Evolutionary conservation across 2,888 invertebrate genomes (phyloP).

Genomic region (Erynnis tages): DNA sequence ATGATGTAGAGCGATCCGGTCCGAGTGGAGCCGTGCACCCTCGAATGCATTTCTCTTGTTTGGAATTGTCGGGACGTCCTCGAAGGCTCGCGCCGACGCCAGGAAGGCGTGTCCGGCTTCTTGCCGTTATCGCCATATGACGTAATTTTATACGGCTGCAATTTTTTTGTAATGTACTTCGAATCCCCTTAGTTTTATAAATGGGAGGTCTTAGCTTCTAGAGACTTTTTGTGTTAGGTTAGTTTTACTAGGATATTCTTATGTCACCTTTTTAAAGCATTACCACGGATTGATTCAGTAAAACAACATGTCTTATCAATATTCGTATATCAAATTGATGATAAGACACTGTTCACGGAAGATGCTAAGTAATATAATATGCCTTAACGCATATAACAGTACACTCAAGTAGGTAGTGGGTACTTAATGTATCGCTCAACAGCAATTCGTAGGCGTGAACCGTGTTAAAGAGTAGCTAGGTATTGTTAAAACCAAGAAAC

Average conservation of each 20-base stretch:
- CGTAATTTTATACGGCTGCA: slow-evolving; percentile 54
- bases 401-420: background rate
- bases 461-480: background rate
- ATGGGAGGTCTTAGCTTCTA: too few relatives aligned
- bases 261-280: too few relatives aligned
- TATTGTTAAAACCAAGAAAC: background rate
- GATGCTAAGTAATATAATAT: slow-evolving; percentile 28
- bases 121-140: slow-evolving; percentile 71
- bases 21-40: slow-evolving; percentile 55
- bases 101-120: slow-evolving; percentile 72
- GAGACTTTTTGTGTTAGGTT: too few relatives aligned
- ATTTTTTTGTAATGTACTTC: background rate
- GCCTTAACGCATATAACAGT: too few relatives aligned
- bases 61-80: slow-evolving; percentile 53
- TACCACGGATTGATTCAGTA: too few relatives aligned
- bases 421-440: background rate
- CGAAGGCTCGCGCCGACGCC: slow-evolving; percentile 68
- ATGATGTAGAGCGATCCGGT: slow-evolving; percentile 65
- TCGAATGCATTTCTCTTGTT: slow-evolving; percentile 63
- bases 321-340: slow-evolving; percentile 27
- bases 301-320: slow-evolving; percentile 29
- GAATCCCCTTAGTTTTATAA: background rate
- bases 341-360: slow-evolving; percentile 36
- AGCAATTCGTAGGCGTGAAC: background rate
- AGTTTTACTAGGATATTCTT: too few relatives aligned